Base-by-base conservation (phyloP, 1,140 invertebrate genomes). In the Pachyrhynchus sulphureomaculatus region DNA sequence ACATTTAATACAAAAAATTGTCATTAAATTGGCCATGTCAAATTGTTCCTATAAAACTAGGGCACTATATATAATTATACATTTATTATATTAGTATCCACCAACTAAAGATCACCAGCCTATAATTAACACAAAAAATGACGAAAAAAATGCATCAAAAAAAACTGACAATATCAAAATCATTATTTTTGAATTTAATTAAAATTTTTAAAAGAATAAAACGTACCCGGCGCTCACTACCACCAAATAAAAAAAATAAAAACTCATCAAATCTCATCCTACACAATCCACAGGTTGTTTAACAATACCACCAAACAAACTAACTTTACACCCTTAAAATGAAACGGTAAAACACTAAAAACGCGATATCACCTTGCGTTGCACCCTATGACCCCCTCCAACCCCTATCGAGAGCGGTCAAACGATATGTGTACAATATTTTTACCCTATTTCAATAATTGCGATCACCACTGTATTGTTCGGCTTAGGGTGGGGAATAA, bases 271-370 rank as follows among this genome's bases (percentile, higher is more conserved):
- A 29, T 29, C 8, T 29, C 26, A 29, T 29, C 26, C 8, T 29
- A 29, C 26, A 29, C 26, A 45, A 39, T 60, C 54, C 29, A 64
- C 64, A 68, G 61, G 64, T 68, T 64, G 54, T 10, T 57, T 44
- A 39, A 61, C 58, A 45, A 36, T 52, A 18, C 1, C 49, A 61
- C 29, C 48, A 34, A 45, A 17, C 1, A 15, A 18, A 41, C 23
- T 39, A 51, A 39, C 48, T 52, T 42, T 53, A 33, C 58, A 52
- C 47, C 58, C 58, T 41, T 42, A 52, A 61, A 29, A 53, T 45
- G 29, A 61, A 51, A 42, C 36, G 47, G 37, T 42, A 59, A 41
- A 59, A 53, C 37, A 61, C 47, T 53, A 53, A 53, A 53, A 52
- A 61, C 33, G 24, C 45, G 18, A 45, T 53, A 61, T 61, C 58